Percentiles rank a stretch among this genome's conserved stretches.
Conservation (phyloP, 2,797 vertebrate genomes). For the Bovichtus diacanthus region DNA sequence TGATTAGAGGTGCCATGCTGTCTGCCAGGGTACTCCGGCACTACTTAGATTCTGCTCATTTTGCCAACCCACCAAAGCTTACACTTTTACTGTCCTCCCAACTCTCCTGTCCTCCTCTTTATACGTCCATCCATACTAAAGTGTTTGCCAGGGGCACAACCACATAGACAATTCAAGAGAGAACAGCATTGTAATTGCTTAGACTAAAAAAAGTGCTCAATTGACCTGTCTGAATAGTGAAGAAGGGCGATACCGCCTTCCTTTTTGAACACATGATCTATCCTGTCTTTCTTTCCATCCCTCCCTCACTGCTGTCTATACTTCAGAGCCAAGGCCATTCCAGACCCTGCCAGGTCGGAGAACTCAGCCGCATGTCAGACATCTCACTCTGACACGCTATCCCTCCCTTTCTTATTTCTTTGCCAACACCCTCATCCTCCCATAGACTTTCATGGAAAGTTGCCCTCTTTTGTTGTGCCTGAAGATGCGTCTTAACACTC, state of each 20-base stretch:
- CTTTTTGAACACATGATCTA: slow-evolving; percentile 44
- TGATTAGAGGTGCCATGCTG: slow-evolving; percentile 71
- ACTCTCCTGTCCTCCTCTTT: slow-evolving; percentile 29
- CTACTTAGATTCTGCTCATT: slow-evolving; percentile 61
- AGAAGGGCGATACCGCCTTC: slow-evolving; percentile 33
- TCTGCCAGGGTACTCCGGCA: slow-evolving; percentile 66
- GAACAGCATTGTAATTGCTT: slow-evolving; percentile 48
- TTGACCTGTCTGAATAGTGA: slow-evolving; percentile 61
- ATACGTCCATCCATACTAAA: slow-evolving; percentile 20
- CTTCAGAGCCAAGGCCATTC: slow-evolving; percentile 53
- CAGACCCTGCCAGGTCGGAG: slow-evolving; percentile 66
- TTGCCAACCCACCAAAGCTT: slow-evolving; percentile 63
- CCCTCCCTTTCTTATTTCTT: slow-evolving; percentile 52
- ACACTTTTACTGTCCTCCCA: slow-evolving; percentile 39
- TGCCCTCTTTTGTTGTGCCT: slow-evolving; percentile 56
- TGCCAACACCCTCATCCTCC: slow-evolving; percentile 62
- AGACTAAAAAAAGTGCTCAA: slow-evolving; percentile 41
- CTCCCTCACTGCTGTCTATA: slow-evolving; percentile 42
- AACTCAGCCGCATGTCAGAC: slow-evolving; percentile 70
- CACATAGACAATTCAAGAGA: slow-evolving; percentile 44
- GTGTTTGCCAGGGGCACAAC: slow-evolving; percentile 47
- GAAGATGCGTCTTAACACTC: slow-evolving; percentile 51
- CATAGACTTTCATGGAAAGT: slow-evolving; percentile 57
- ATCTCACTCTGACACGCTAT: slow-evolving; percentile 62
- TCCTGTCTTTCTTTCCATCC: slow-evolving; percentile 40